A percentile compares a stretch with the other conserved stretches of the same genome.
Evolutionary conservation across 1,140 invertebrate genomes (phyloP).

Genomic region (Caenorhabditis tropicalis): DNA sequence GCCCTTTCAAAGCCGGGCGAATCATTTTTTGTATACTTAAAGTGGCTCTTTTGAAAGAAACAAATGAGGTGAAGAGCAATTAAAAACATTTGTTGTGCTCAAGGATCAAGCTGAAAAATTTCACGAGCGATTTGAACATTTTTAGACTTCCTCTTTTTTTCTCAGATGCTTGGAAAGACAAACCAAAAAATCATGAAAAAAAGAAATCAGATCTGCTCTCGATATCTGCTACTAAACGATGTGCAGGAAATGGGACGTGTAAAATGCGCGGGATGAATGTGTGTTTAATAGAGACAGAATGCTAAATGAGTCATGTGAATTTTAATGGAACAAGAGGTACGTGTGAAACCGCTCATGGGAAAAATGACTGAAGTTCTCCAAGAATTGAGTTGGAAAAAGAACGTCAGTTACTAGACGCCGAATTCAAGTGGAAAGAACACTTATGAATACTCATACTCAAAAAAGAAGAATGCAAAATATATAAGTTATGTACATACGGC

Average conservation of each 20-base stretch:
- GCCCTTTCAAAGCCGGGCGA: not conserved
- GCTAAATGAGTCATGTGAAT: conserved; percentile 30
- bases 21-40: not conserved
- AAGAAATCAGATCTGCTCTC: not conserved
- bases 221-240: not conserved
- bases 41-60: not conserved
- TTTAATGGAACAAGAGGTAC: not conserved
- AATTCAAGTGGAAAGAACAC: not conserved
- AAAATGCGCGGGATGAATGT: not conserved
- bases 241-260: not conserved
- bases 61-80: conserved; percentile 3
- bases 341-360: not conserved
- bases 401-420: not conserved
- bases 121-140: no score
- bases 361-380: no score
- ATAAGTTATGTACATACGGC: not conserved
- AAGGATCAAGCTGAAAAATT: no score
- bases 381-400: not conserved
- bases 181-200: not conserved
- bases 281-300: conserved; percentile 36
- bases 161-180: not conserved
- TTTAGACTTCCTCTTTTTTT: no score
- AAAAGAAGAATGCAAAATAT: not conserved
- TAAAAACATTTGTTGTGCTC: not conserved
- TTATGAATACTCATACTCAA: no score